Percentiles rank a stretch among this genome's conserved stretches.
phyloP scores from a whole-genome alignment of 2,113 vertebrate genomes.

The Gasterosteus nipponicus region DNA sequence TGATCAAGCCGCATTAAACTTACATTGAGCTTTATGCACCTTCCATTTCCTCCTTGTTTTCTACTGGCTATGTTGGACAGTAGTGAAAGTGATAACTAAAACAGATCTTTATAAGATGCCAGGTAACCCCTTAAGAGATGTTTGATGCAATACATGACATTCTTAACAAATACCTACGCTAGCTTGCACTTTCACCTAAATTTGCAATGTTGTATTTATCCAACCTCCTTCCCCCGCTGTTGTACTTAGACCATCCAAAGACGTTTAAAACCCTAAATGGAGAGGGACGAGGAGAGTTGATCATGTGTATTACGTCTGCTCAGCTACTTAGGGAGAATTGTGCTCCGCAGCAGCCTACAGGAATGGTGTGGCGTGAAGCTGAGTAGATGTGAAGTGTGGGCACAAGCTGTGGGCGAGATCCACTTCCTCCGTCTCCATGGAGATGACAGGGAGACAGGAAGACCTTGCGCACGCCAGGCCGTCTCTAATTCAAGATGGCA shows the following conservation, averaged over 20 bases:
- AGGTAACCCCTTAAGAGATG: constrained; percentile 41
- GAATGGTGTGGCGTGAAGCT: constrained; percentile 66
- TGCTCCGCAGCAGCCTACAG: constrained; percentile 60
- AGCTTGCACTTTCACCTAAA: constrained; percentile 55
- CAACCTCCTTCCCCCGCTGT: constrained; percentile 40
- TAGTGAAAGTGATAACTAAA: constrained; percentile 13
- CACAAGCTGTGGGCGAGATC: constrained; percentile 78
- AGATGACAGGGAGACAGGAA: constrained; percentile 77
- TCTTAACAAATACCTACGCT: constrained; percentile 43
- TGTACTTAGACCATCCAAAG: constrained; percentile 53
- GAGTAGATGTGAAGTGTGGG: constrained; percentile 79
- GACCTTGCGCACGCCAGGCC: constrained; percentile 67
- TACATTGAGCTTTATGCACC: not conserved
- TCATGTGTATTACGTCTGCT: constrained; percentile 73
- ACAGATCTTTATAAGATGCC: constrained; percentile 45
- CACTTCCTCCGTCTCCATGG: constrained; percentile 69
- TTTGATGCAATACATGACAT: constrained; percentile 38
- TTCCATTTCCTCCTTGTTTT: constrained; percentile 17
- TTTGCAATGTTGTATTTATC: constrained; percentile 55
- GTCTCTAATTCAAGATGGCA: constrained; percentile 77
- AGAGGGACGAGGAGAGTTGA: constrained; percentile 65
- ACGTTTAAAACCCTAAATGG: constrained; percentile 66
- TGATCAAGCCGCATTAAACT: constrained; percentile 9
- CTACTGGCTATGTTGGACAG: not conserved
- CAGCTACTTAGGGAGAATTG: constrained; percentile 59